phyloP scores from a whole-genome alignment of 2,888 invertebrate species.

The Altica lythri region DNA sequence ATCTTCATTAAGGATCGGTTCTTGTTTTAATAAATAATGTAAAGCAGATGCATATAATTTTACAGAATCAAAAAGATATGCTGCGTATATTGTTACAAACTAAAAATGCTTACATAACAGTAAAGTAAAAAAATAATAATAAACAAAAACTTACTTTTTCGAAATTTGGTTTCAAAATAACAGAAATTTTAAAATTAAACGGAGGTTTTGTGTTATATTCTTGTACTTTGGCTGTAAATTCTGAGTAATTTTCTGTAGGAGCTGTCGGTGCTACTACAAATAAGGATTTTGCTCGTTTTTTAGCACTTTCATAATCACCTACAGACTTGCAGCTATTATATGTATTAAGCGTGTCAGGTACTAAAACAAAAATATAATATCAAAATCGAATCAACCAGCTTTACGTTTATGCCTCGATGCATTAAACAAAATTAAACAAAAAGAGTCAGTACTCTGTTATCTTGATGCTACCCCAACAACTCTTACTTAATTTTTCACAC shows the following conservation, averaged over 20 bases:
- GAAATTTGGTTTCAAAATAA: too few relatives aligned
- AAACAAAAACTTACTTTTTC: constrained; percentile 38
- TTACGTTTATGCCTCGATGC: too few relatives aligned
- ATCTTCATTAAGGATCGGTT: constrained; percentile 63
- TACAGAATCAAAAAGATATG: constrained; percentile 94
- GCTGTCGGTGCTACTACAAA: constrained; percentile 89
- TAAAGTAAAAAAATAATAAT: constrained; percentile 13
- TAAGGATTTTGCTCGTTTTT: constrained; percentile 77
- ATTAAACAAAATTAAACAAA: too few relatives aligned
- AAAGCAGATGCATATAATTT: constrained; percentile 84
- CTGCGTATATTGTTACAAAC: constrained; percentile 90
- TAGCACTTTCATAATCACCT: constrained; percentile 62
- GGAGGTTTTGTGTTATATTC: constrained; percentile 78
- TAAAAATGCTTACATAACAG: constrained; percentile 57
- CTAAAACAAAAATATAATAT: constrained; percentile 47
- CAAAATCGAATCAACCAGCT: background rate
- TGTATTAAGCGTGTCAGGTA: constrained; percentile 63
- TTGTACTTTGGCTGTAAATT: constrained; percentile 80
- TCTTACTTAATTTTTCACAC: too few relatives aligned
- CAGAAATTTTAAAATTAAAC: constrained; percentile 77
- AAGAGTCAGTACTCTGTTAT: too few relatives aligned
- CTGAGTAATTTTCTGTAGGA: constrained; percentile 72
- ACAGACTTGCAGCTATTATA: constrained; percentile 66
- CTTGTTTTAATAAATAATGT: constrained; percentile 62
- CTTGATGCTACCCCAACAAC: too few relatives aligned